Base-by-base conservation (phyloP, 1,140 invertebrate genomes). In the Dryas iulia region DNA sequence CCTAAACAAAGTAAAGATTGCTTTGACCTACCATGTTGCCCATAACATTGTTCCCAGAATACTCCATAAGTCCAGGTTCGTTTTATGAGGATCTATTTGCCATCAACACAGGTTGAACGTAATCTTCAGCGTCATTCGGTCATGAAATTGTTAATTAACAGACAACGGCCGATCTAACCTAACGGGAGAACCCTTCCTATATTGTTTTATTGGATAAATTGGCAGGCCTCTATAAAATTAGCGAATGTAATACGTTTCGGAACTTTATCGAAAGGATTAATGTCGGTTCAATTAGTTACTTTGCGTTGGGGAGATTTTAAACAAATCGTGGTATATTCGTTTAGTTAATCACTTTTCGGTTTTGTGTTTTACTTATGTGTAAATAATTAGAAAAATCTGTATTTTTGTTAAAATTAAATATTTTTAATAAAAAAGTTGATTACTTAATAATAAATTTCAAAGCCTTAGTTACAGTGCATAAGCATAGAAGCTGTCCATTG, bases 141-240 rank as follows among this genome's bases (percentile, higher is more conserved):
- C 83, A 78, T 80, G 77, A 84, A 84, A 86, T 83, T 80, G 82
- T 84, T 84, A 82, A 86, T 86, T 84, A 86, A 82, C 74, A 59
- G 66, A 77, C 73, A 73, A 73, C 68, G 59, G 39, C n/a, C 66
- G 69, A 54, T 65, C 47, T 21, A 39, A 47, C 18, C 53, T 66
- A 47, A n/a, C n/a, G 33, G 33, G 33, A 14, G 53, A 30, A n/a
- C 56, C 35, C 25, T 18, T 14, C 54, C 52, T 67, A 67, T 71
- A 69, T 71, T 68, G 68, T 71, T 76, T 72, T 73, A 73, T 71
- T 70, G 35, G 57, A 56, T 54, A 60, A 70, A 54, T 63, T 53
- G 57, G 23, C 61, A 69, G 60, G 39, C 54, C 63, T 69, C 62
- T 35, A 30, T 56, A 33, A 65, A 65, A 65, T 65, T 65, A 54